Evolutionary conservation across 2,888 invertebrate species (phyloP), one percentile per base, ranked within the genome.

Genomic region (Caenorhabditis panamensis): DNA sequence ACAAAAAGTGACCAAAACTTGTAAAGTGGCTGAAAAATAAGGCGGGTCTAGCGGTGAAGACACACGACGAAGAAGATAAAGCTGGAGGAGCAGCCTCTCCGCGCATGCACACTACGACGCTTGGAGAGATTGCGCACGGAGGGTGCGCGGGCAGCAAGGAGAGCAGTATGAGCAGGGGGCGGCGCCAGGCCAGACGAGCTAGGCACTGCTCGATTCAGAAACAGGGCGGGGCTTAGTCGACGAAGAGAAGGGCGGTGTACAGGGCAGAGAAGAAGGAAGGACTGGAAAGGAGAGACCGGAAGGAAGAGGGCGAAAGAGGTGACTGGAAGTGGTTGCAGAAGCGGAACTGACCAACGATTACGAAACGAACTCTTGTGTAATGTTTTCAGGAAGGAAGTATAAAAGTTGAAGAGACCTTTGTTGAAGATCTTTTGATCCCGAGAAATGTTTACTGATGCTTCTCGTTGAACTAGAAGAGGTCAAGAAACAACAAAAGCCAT

Each of bases 1-100:
- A 76, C 67, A 78, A 78, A 69, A 78, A 78, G 71, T 78, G 78
- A 78, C 78, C 78, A 78, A 78, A 78, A 78, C 78, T 78, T 77
- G 77, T 77, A 78, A 78, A 71, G 78, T 78, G 69, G 64, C 71
- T 78, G 69, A 69, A 78, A 78, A 64, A 78, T 68, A 68, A 67
- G 51, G 49, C 49, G 59, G 49, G 61, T 36, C 24, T 13, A 58
- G 58, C 26, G 51, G 54, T 28, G 76, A 76, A 67, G 62, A 76
- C 66, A 76, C 66, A 75, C 28, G 53, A 64, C 64, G 53, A 64
- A 64, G 49, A 61, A 62, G 67, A 67, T 76, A 67, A 67, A 76
- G 61, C 61, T 51, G 66, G 53, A 61, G 61, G 53, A 68, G 68
- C 22, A 28, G 59, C 18, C 68, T 54, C 36, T 11, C 44, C 47